Percentiles rank a stretch among this genome's conserved stretches.
Evolutionary conservation across 1,140 invertebrate species (phyloP).

Genomic region (Sipha flava): DNA sequence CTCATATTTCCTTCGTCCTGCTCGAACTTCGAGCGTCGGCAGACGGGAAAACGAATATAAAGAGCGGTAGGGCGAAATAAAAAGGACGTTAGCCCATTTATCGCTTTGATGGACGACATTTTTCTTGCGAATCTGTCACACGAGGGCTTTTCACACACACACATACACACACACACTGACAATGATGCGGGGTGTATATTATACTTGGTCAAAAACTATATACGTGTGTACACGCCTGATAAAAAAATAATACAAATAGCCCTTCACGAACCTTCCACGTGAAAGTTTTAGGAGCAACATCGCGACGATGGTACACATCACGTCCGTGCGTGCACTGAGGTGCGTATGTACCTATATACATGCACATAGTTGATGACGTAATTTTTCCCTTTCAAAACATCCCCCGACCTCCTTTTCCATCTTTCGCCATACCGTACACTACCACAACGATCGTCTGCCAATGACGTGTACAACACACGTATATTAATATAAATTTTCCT

Average conservation of each 20-base stretch:
- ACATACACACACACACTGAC: neutral
- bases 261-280: neutral
- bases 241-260: neutral
- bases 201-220: too few species aligned
- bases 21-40: neutral
- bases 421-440: too few species aligned
- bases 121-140: neutral
- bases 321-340: neutral
- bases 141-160: neutral
- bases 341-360: too few species aligned
- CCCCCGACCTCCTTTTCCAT: too few species aligned
- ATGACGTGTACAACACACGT: neutral
- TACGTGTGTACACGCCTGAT: neutral
- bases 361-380: neutral
- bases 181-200: too few species aligned
- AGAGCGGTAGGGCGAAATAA: neutral
- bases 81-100: neutral
- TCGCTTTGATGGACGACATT: slow-evolving; percentile 23
- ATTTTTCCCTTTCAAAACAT: neutral
- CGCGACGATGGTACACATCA: neutral
- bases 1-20: neutral
- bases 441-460: neutral
- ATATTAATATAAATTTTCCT: neutral
- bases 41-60: neutral
- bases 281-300: too few species aligned